phyloP scores from a whole-genome alignment of 2,888 invertebrate genomes.

The Spodoptera picta region DNA sequence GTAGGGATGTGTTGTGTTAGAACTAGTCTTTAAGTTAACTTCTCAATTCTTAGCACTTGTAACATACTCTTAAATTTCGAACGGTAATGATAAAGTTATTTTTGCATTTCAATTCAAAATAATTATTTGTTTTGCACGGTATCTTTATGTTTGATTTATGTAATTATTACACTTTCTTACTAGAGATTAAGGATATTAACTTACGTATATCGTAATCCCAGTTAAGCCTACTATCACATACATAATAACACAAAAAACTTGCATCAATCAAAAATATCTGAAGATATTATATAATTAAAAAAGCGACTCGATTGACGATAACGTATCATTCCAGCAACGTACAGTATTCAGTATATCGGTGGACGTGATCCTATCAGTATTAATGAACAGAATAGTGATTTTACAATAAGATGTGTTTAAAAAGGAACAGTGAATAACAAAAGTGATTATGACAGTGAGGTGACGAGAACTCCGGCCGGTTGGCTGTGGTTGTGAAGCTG shows the following conservation, averaged over 20 bases:
- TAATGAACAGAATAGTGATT: slow-evolving; percentile 70
- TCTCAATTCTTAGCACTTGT: background rate
- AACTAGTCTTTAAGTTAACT: background rate
- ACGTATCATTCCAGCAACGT: slow-evolving; percentile 61
- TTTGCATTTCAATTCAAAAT: background rate
- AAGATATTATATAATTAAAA: slow-evolving; percentile 64
- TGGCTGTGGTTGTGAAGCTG: slow-evolving; percentile 74
- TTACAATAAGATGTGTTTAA: slow-evolving; percentile 65
- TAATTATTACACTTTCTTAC: slow-evolving; percentile 20
- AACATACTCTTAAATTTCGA: too few relatives aligned
- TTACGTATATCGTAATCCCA: slow-evolving; percentile 17
- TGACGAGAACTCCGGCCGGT: slow-evolving; percentile 74
- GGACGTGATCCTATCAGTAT: slow-evolving; percentile 69
- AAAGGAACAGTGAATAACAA: slow-evolving; percentile 65
- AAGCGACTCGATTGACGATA: slow-evolving; percentile 64
- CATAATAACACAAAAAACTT: slow-evolving; percentile 50
- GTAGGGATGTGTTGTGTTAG: background rate
- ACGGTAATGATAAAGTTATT: too few relatives aligned
- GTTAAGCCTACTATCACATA: slow-evolving; percentile 37
- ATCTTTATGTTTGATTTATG: slow-evolving; percentile 22
- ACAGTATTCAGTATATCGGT: slow-evolving; percentile 52
- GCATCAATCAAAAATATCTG: slow-evolving; percentile 69
- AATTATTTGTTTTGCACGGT: background rate
- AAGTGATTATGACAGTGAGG: slow-evolving; percentile 80
- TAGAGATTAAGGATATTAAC: slow-evolving; percentile 22